These are phyloP conservation scores for Magallana nippona DNA, from an alignment of 2,888 invertebrate genomes.

Conservation along the genomic window DNA sequence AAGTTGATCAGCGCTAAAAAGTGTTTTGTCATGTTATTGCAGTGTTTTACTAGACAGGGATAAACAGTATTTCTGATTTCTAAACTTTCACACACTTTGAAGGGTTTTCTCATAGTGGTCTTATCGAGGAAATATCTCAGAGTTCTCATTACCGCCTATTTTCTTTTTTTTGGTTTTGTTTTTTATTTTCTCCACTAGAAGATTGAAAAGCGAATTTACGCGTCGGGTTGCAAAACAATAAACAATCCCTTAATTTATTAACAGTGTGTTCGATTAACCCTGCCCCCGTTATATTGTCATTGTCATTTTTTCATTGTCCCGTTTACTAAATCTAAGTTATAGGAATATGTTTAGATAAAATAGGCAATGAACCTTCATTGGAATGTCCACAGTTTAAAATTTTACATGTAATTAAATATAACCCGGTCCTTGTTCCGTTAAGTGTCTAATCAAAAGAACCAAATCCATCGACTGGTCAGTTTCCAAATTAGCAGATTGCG, in stretches of 20 bases:
- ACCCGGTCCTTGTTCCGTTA: too few species aligned
- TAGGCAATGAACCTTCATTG: too few species aligned
- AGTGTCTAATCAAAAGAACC: not conserved
- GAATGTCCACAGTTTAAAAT: too few species aligned
- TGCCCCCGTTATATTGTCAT: too few species aligned
- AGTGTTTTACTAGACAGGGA: conserved; percentile 43
- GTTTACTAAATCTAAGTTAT: too few species aligned
- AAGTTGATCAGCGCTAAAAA: conserved; percentile 41
- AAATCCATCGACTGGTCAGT: not conserved
- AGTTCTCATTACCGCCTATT: conserved; percentile 9
- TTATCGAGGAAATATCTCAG: conserved; percentile 14
- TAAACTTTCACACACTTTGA: conserved; percentile 47
- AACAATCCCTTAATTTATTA: conserved; percentile 4
- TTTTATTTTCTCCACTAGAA: not conserved
- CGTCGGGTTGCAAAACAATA: not conserved
- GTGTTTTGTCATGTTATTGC: conserved; percentile 46
- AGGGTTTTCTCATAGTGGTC: conserved; percentile 28
- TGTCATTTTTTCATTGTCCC: not conserved
- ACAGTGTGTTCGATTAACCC: not conserved
- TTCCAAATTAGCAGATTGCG: conserved; percentile 24
- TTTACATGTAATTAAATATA: too few species aligned
- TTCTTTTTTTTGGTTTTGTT: not conserved
- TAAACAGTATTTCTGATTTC: conserved; percentile 44
- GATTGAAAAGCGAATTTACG: conserved; percentile 3
- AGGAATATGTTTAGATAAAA: too few species aligned